Conservation (phyloP, 2,113 vertebrate species). For the Silurus asotus region DNA sequence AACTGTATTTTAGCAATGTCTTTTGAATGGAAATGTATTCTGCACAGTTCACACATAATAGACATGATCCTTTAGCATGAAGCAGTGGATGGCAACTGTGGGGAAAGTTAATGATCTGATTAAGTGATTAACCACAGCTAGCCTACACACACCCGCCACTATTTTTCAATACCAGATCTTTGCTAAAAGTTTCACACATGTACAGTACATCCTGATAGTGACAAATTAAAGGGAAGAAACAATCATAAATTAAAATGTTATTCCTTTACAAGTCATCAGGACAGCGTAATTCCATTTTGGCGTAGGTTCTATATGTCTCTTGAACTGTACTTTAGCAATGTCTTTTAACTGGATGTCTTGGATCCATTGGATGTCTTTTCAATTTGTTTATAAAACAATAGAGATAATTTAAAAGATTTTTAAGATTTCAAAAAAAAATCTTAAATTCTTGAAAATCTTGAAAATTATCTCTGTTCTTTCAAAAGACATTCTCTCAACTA, state of each 20-base stretch:
- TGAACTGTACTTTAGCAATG: neutral
- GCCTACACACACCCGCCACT: neutral
- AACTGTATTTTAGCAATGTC: neutral
- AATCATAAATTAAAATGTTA: neutral
- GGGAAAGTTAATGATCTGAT: neutral
- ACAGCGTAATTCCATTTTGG: neutral
- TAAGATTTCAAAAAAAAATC: too few relatives aligned
- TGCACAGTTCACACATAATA: neutral
- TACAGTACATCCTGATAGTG: neutral
- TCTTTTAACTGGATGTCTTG: too few relatives aligned
- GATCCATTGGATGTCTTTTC: too few relatives aligned
- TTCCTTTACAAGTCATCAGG: too few relatives aligned
- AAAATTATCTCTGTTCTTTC: neutral
- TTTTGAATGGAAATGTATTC: constrained; percentile 53
- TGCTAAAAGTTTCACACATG: neutral
- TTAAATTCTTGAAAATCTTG: too few relatives aligned
- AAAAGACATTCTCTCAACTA: neutral
- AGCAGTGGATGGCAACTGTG: neutral
- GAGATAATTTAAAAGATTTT: too few relatives aligned
- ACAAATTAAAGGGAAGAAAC: neutral
- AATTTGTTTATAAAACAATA: too few relatives aligned
- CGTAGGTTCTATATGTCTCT: neutral
- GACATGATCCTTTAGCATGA: neutral
- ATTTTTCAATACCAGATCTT: neutral
- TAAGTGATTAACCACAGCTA: neutral